phyloP scores from a whole-genome alignment of 1,140 invertebrate species.

The Drosophila fuyamai region DNA sequence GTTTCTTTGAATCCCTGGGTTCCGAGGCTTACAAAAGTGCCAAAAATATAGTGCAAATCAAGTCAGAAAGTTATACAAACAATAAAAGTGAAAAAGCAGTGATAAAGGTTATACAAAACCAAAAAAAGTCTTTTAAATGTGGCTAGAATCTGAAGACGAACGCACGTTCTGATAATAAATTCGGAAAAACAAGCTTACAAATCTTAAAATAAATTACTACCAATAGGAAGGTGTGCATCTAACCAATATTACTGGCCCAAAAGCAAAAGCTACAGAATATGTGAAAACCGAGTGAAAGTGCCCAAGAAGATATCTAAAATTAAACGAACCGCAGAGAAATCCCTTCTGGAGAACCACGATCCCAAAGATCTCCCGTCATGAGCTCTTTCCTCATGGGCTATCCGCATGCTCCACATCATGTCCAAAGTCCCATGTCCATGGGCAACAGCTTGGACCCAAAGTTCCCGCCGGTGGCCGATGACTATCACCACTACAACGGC shows the following conservation, averaged over 20 bases:
- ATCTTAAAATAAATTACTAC: not conserved
- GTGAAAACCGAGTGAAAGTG: constrained; percentile 47
- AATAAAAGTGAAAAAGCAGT: not conserved
- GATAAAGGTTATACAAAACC: not conserved
- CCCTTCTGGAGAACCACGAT: not conserved
- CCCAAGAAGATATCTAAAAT: constrained; percentile 4
- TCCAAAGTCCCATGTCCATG: constrained; percentile 84
- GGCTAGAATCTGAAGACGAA: not conserved
- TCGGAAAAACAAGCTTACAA: not conserved
- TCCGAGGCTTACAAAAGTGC: constrained; percentile 17
- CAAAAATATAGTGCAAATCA: constrained; percentile 15
- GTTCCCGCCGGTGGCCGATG: constrained; percentile 83
- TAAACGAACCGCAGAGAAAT: not conserved
- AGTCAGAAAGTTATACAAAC: not conserved
- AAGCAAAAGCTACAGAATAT: constrained; percentile 40
- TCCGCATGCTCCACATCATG: constrained; percentile 85
- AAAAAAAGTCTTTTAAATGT: too few relatives aligned
- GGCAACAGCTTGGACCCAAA: constrained; percentile 81
- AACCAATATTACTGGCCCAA: constrained; percentile 11
- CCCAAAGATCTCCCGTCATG: constrained; percentile 50
- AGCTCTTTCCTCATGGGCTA: constrained; percentile 85
- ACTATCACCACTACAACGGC: constrained; percentile 84
- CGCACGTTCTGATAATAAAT: not conserved
- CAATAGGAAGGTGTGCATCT: not conserved
- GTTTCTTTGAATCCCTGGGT: not conserved